Evolutionary conservation across 2,797 vertebrate species (phyloP), one percentile per base, ranked within the genome.

Genomic region (Spheniscus humboldti): DNA sequence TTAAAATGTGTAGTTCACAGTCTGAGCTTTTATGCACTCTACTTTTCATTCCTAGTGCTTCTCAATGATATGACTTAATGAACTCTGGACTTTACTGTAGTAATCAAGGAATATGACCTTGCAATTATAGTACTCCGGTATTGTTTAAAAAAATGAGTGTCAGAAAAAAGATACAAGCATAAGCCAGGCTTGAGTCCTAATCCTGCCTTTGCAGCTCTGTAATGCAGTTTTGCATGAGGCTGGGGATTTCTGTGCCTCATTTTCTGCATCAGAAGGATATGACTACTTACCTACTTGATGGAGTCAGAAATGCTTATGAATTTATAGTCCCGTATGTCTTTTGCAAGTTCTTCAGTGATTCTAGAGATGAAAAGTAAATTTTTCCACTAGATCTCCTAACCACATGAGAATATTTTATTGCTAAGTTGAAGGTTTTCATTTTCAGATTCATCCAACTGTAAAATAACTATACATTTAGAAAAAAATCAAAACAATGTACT

Each of bases 351-450:
- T 96, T 86, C 68, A 24, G 55, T 66, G 72, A 90, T 92, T 87
- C 66, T 60, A 75, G 72, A 89, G 56, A 88, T 83, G 75, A 95
- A 96, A 89, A 96, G 47, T 66, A 97, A 91, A 82, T 85, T 91
- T 95, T 95, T 92, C 81, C 80, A 91, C 75, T 95, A 92, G 62
- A 56, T 86, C 62, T 84, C 76, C 76, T 88, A 91, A 92, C 84
- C 89, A 91, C 79, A 83, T 8, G 81, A 72, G 73, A 84, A 53
- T 91, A 86, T 91, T 91, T 93, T 84, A 94, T 68, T 86, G 78
- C 85, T 86, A 91, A 97, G 82, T 63, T 94, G 86, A 95, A 95
- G 82, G 82, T 50, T 97, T 96, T 95, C 91, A 95, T 94, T 96
- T 97, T 93, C 93, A 86, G 66, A 92, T 80, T 94, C 82, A 92